phyloP scores from a whole-genome alignment of 2,113 vertebrate species.

The Micromys minutus region DNA sequence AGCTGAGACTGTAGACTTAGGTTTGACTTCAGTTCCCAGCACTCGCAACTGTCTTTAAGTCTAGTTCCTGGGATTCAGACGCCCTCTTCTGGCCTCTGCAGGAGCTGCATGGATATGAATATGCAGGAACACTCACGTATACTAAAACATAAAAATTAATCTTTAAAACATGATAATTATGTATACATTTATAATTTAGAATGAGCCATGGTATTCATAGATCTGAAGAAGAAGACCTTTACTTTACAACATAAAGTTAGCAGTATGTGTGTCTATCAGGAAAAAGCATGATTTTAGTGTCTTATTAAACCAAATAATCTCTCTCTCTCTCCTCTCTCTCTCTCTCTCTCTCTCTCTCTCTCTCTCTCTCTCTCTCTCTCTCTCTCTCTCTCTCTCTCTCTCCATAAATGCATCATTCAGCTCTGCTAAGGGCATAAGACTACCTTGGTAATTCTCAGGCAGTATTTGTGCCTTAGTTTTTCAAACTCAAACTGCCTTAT shows the following conservation, averaged over 20 bases:
- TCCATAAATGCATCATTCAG: not conserved
- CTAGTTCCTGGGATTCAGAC: not conserved
- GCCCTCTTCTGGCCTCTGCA: not conserved
- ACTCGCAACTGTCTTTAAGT: not conserved
- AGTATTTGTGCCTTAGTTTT: not conserved
- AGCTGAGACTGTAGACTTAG: no score
- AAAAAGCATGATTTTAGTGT: not conserved
- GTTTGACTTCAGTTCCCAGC: not conserved
- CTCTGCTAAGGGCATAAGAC: not conserved
- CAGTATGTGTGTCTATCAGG: not conserved
- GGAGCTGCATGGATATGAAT: not conserved
- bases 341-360: no score
- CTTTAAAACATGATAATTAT: not conserved
- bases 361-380: no score
- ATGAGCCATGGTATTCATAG: not conserved
- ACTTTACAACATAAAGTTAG: not conserved
- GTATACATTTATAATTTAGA: not conserved
- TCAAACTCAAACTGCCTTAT: not conserved
- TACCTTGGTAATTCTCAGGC: not conserved
- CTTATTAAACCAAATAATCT: not conserved
- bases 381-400: not conserved
- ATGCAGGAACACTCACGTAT: not conserved
- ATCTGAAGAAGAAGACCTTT: not conserved
- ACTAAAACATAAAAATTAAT: not conserved
- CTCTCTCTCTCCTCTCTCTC: not conserved